These are phyloP conservation scores for Zapus hudsonius DNA, from an alignment of 2,113 vertebrate species.

Conservation along the genomic window DNA sequence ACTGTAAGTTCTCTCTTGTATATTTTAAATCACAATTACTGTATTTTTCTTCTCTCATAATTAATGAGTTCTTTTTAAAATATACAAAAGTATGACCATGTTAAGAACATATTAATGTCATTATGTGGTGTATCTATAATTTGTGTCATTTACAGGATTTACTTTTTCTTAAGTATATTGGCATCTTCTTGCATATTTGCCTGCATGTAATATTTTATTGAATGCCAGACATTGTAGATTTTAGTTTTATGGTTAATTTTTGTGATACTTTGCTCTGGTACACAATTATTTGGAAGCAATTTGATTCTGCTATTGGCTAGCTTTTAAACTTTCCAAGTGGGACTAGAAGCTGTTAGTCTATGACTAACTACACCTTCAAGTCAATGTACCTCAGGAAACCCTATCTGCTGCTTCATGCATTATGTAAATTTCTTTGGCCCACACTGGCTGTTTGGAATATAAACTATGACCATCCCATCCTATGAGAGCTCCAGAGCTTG, in stretches of 20 bases:
- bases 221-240: not conserved
- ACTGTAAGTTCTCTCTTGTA: not conserved
- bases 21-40: not conserved
- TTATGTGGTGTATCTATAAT: not conserved
- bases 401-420: not conserved
- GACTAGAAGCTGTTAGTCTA: not conserved
- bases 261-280: not conserved
- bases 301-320: not conserved
- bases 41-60: not conserved
- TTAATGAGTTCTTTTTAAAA: not conserved
- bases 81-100: not conserved
- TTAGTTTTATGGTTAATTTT: slow-evolving; percentile 25
- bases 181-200: slow-evolving; percentile 1
- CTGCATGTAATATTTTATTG: not conserved
- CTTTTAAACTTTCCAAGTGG: not conserved
- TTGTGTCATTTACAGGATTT: not conserved
- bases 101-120: not conserved
- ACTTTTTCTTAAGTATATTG: not conserved
- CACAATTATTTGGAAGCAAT: slow-evolving; percentile 26
- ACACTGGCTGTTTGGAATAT: not conserved
- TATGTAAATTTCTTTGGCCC: not conserved
- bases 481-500: not conserved
- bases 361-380: not conserved
- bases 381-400: not conserved
- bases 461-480: not conserved